phyloP scores from a whole-genome alignment of 2,888 invertebrate species.

The Drosophila silvestris region DNA sequence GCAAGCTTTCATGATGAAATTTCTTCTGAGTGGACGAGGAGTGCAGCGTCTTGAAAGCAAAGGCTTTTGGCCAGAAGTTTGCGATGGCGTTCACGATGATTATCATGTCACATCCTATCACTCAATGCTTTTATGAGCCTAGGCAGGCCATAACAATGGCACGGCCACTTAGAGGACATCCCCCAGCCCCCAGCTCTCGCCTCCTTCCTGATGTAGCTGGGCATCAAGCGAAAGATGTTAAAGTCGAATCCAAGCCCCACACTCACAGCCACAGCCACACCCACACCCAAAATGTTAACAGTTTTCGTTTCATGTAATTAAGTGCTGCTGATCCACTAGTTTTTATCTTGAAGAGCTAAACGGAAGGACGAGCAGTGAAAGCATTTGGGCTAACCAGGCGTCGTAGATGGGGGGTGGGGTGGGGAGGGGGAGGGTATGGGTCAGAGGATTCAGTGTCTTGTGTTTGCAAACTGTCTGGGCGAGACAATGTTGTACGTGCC shows the following conservation, averaged over 20 bases:
- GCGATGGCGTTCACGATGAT: conserved; percentile 60
- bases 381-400: conserved; percentile 41
- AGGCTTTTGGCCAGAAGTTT: conserved; percentile 17
- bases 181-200: neutral
- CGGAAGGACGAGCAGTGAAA: conserved; percentile 55
- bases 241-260: neutral
- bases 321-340: conserved; percentile 80
- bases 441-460: conserved; percentile 10
- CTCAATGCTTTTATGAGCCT: conserved; percentile 58
- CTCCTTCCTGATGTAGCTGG: neutral
- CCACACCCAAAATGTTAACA: conserved; percentile 66
- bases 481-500: conserved; percentile 71
- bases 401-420: neutral
- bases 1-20: neutral
- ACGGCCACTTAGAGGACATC: conserved; percentile 50
- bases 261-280: neutral
- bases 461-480: conserved; percentile 80
- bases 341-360: conserved; percentile 65
- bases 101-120: conserved; percentile 74
- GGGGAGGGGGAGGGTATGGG: neutral
- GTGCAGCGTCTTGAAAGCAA: conserved; percentile 19
- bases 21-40: neutral
- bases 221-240: neutral
- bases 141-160: conserved; percentile 51
- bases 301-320: conserved; percentile 80